Evolutionary conservation across 2,797 vertebrate species (phyloP), one percentile per base, ranked within the genome.

Genomic region (Varecia variegata): DNA sequence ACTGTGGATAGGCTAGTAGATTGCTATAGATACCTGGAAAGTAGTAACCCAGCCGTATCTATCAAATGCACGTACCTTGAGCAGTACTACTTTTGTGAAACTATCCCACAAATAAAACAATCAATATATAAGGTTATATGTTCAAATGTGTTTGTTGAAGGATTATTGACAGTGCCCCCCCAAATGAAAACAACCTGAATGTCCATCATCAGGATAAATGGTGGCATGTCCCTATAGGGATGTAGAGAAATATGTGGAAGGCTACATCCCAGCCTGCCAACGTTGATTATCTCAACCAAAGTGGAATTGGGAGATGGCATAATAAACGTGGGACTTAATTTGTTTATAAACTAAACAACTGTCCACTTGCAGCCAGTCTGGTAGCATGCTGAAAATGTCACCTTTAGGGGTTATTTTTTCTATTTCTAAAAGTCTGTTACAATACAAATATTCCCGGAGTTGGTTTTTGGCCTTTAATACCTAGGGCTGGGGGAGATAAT

Each of bases 391-490:
- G 65, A 90, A 88, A 96, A 91, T 77, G 15, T 71, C 18, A 93
- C 30, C 58, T n/a, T 70, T 56, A 58, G 80, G 23, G 13, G 30
- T 65, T 88, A 74, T n/a, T 82, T 86, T 73, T 87, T 93, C 35
- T 96, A 71, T 82, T 74, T 89, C 83, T 77, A 79, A 86, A 91
- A 85, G 60, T 87, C 58, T 83, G 6, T 92, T 94, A 90, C 84
- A 95, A 90, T 56, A 68, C 40, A 89, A 82, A 74, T 47, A 92
- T 62, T 58, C 67, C 77, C 92, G 11, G 32, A 90, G 65, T 89
- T 68, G 30, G 5, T 32, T 90, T 70, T 38, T 20, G n/a, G 27
- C 30, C 21, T 65, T 96, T 74, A 81, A 50, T 7, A 88, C n/a
- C 38, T 52, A 27, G 32, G 15, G 58, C 4, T 52, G 7, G 30